These are phyloP conservation scores for Cochlearius cochlearius DNA, from an alignment of 2,113 vertebrate genomes.

Conservation along the genomic window DNA sequence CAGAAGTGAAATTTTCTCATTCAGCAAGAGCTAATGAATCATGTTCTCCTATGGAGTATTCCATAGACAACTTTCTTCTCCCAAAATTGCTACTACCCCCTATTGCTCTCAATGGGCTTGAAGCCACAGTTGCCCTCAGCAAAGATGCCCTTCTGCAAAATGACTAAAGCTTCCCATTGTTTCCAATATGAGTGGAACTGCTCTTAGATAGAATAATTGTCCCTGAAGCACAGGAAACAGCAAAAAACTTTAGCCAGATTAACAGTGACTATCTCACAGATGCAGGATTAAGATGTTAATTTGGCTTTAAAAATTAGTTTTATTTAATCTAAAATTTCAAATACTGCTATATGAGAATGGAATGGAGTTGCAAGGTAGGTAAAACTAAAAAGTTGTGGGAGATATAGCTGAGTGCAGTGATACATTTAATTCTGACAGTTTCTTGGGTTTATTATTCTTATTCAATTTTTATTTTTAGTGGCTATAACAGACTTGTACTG, in stretches of 20 bases:
- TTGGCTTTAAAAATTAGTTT: background rate
- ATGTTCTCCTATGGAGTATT: slow-evolving; percentile 21
- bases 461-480: background rate
- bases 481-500: background rate
- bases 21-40: slow-evolving; percentile 26
- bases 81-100: slow-evolving; percentile 44
- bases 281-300: background rate
- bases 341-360: background rate
- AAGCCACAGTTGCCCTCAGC: slow-evolving; percentile 27
- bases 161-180: slow-evolving; percentile 43
- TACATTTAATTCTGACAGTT: background rate
- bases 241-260: background rate
- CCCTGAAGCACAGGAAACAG: background rate
- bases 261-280: background rate
- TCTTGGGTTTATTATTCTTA: background rate
- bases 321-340: background rate
- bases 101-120: slow-evolving; percentile 25
- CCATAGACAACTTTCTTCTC: background rate
- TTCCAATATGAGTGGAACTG: slow-evolving; percentile 4
- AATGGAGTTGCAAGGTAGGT: background rate
- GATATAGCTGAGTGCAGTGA: background rate
- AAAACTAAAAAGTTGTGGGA: background rate
- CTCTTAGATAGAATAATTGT: background rate
- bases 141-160: slow-evolving; percentile 25
- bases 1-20: background rate